A percentile compares a stretch with the other conserved stretches of the same genome.
Evolutionary conservation across 2,113 vertebrate species (phyloP).

Genomic region (Dasyprocta punctata): DNA sequence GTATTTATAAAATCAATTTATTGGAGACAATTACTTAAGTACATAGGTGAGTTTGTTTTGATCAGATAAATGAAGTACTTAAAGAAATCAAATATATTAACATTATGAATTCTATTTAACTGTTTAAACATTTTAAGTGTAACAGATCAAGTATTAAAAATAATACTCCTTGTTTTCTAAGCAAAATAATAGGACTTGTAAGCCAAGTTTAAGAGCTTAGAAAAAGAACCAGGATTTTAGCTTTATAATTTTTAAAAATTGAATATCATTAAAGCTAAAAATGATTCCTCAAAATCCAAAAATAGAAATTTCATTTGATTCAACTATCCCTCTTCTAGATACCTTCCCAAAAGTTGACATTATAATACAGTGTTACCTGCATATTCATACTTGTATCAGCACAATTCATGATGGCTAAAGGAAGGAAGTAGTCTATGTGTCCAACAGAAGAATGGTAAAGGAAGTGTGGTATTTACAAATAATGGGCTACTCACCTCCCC

Average conservation of each 20-base stretch:
- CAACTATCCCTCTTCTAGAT: not conserved
- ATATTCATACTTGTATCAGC: not conserved
- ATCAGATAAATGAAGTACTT: conserved; percentile 55
- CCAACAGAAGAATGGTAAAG: not conserved
- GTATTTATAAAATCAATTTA: conserved; percentile 46
- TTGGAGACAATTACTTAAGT: not conserved
- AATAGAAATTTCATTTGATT: not conserved
- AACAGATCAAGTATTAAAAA: not conserved
- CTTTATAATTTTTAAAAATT: conserved; percentile 43
- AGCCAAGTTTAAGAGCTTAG: conserved; percentile 25
- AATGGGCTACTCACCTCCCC: no score
- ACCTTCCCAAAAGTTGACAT: not conserved
- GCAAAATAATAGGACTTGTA: conserved; percentile 23
- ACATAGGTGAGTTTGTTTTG: not conserved
- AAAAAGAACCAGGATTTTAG: conserved; percentile 46
- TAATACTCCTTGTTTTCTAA: not conserved
- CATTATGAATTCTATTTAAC: not conserved
- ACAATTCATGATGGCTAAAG: not conserved
- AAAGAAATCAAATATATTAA: conserved; percentile 43
- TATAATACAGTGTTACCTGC: not conserved
- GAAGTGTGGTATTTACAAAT: no score
- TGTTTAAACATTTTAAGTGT: not conserved
- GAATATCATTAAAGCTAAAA: conserved; percentile 32
- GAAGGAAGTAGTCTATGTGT: not conserved
- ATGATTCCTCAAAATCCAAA: not conserved